Evolutionary conservation across 2,797 vertebrate genomes (phyloP).

Genomic region (Lagocephalus sceleratus): DNA sequence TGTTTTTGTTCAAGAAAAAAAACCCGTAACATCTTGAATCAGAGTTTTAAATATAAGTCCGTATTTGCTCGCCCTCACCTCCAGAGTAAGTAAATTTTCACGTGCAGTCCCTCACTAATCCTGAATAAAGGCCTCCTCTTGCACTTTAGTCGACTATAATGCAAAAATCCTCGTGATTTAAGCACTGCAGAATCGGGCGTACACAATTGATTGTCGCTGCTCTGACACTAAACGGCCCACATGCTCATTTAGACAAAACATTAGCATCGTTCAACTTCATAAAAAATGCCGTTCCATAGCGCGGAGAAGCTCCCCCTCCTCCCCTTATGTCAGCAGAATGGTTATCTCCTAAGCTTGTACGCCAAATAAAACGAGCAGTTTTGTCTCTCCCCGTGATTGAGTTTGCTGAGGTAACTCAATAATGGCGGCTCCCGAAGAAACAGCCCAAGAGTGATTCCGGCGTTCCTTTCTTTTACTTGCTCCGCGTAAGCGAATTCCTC

Average conservation of each 20-base stretch:
- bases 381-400: conserved; percentile 9
- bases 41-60: too few relatives aligned
- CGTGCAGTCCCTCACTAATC: too few relatives aligned
- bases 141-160: background rate
- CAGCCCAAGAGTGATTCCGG: conserved; percentile 4
- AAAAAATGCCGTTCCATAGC: background rate
- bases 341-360: conserved; percentile 5
- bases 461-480: conserved; percentile 17
- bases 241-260: background rate
- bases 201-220: background rate
- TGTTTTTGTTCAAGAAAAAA: too few relatives aligned
- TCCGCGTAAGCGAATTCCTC: conserved; percentile 13
- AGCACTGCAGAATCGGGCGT: background rate
- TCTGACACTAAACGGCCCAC: background rate
- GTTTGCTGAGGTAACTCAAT: conserved; percentile 33
- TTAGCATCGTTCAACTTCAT: conserved; percentile 2
- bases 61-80: too few relatives aligned
- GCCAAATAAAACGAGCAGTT: conserved; percentile 12
- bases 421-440: conserved; percentile 19
- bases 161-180: background rate
- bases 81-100: too few relatives aligned
- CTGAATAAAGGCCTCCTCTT: background rate
- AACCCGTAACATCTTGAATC: too few relatives aligned
- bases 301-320: background rate
- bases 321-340: background rate